Evolutionary conservation across 2,888 invertebrate species (phyloP).

Genomic region (Drosophila picticornis): DNA sequence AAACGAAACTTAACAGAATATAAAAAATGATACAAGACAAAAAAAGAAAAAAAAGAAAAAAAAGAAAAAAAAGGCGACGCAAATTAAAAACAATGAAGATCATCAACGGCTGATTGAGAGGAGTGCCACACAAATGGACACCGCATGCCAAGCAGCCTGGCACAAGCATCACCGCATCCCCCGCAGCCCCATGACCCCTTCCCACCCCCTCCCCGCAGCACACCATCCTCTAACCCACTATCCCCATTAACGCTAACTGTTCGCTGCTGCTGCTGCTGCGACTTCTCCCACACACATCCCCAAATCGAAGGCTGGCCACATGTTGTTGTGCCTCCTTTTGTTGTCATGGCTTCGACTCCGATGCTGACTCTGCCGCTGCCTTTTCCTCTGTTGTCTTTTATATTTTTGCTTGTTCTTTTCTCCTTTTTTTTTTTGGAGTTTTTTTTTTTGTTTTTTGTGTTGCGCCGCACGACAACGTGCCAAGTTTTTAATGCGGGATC

Average conservation of each 20-base stretch:
- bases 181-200: not conserved
- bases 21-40: constrained; percentile 3
- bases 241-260: constrained; percentile 16
- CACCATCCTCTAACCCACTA: not conserved
- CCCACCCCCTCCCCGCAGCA: not conserved
- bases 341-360: constrained; percentile 39
- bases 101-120: constrained; percentile 73
- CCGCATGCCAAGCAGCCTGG: constrained; percentile 62
- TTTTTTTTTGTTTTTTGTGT: constrained; percentile 18
- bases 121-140: constrained; percentile 71
- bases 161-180: constrained; percentile 8
- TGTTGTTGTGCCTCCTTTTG: constrained; percentile 58
- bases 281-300: constrained; percentile 29
- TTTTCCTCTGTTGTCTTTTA: constrained; percentile 29
- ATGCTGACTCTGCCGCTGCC: constrained; percentile 9
- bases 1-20: constrained; percentile 2
- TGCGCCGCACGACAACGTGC: constrained; percentile 60
- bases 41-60: constrained; percentile 38
- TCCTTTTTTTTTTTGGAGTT: constrained; percentile 14
- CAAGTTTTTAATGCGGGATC: constrained; percentile 82
- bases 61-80: constrained; percentile 36
- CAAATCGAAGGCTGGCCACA: constrained; percentile 41
- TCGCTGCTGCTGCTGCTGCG: constrained; percentile 14
- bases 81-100: constrained; percentile 80
- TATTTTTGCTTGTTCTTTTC: constrained; percentile 39